Evolutionary conservation across 2,888 invertebrate species (phyloP), one percentile per base, ranked within the genome.

Genomic region (Polyploca ridens): DNA sequence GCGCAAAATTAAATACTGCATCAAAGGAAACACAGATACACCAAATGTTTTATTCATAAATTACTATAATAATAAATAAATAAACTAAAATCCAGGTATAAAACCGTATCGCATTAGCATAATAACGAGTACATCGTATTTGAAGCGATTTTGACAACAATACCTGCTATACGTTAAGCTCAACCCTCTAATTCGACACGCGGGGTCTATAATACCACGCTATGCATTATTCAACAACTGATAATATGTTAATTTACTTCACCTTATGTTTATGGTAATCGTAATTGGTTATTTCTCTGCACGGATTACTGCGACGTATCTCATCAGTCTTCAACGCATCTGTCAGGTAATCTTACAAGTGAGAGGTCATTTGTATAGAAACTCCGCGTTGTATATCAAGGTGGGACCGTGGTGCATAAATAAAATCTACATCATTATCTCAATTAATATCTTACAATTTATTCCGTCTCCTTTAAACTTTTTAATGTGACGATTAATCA

Each of bases 261-360:
- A 88, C 90, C 89, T 92, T 90, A 90, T 91, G 91, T 90, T 92
- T 93, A 93, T 93, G 91, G 82, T 91, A 93, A 93, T 92, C 84
- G 81, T 93, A 91, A 93, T 93, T 92, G 92, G 89, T 92, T 92
- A 91, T 91, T 91, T 92, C 86, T 83, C 81, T 82, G 87, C 85
- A 84, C 83, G 84, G 90, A 88, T 90, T 89, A 88, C 81, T 76
- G 75, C 71, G 75, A 71, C 74, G 70, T 69, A 69, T 69, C 74
- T 75, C 84, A 86, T 89, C 89, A 85, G 88, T 89, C 89, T 85
- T 82, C 71, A 69, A 76, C 82, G 81, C 86, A 85, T 89, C 88
- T 86, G 88, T 90, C 90, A 85, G 79, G 72, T 82, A 82, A 85
- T 85, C 79, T 76, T 70, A 66, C 66, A 72, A 46, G 46, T 69